These are phyloP conservation scores for Lycocorax pyrrhopterus DNA, from an alignment of 2,113 vertebrate species.

Conservation along the genomic window DNA sequence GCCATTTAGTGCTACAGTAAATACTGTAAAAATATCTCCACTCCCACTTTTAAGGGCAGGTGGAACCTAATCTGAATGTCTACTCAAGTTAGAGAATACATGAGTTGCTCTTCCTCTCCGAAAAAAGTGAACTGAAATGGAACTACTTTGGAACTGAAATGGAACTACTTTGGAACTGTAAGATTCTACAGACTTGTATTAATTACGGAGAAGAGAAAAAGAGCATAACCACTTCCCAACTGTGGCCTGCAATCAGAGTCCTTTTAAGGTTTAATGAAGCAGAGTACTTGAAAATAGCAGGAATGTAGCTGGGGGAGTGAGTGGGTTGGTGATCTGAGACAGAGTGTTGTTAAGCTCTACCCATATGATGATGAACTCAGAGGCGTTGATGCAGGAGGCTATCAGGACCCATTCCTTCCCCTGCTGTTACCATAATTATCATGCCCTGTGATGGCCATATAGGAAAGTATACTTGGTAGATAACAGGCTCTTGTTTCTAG, in stretches of 20 bases:
- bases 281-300: slow-evolving; percentile 17
- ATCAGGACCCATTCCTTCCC: background rate
- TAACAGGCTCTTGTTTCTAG: background rate
- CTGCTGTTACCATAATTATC: background rate
- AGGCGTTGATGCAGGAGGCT: background rate
- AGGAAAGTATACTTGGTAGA: background rate
- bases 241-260: background rate
- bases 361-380: background rate
- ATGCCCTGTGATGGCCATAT: background rate
- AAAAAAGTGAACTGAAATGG: background rate
- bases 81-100: background rate
- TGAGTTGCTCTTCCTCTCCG: background rate
- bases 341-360: background rate
- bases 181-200: background rate
- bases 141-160: background rate
- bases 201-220: background rate
- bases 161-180: background rate
- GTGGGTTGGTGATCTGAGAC: background rate
- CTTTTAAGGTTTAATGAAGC: slow-evolving; percentile 49
- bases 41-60: background rate
- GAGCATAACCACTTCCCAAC: background rate
- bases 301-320: background rate
- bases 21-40: background rate
- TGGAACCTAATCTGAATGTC: background rate
- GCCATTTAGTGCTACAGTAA: background rate